Conservation (phyloP, 2,113 vertebrate species). For the Butastur rufipennis region DNA sequence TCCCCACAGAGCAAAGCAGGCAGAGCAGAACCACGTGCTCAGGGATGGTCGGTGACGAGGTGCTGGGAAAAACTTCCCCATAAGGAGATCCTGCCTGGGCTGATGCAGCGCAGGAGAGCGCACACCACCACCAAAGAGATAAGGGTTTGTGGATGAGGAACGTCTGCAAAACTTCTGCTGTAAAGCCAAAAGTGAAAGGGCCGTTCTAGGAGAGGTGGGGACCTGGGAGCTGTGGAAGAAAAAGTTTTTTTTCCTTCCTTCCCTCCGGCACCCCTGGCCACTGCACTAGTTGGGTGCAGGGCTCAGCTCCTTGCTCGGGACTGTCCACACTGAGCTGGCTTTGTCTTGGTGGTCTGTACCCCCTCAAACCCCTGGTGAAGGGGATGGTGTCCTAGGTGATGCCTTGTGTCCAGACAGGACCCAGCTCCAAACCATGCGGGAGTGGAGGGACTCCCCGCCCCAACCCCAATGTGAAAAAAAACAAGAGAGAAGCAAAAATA, state of each 20-base stretch:
- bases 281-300: no score
- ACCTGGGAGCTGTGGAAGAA: background rate
- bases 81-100: background rate
- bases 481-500: background rate
- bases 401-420: accelerated
- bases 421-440: background rate
- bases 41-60: background rate
- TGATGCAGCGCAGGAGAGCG: background rate
- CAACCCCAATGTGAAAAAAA: accelerated
- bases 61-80: background rate
- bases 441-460: accelerated
- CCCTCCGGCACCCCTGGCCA: accelerated
- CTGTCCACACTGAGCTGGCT: background rate
- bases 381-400: background rate
- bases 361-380: accelerated
- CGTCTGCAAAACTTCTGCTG: background rate
- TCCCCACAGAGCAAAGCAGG: background rate
- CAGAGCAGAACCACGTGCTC: accelerated
- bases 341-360: background rate
- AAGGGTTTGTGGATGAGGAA: background rate
- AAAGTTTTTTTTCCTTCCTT: background rate
- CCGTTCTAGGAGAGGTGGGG: background rate
- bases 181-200: background rate
- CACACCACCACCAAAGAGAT: accelerated
- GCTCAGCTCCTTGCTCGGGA: background rate